These are phyloP conservation scores for Oreochromis spilurus DNA, from an alignment of 2,113 vertebrate genomes.

Conservation along the genomic window DNA sequence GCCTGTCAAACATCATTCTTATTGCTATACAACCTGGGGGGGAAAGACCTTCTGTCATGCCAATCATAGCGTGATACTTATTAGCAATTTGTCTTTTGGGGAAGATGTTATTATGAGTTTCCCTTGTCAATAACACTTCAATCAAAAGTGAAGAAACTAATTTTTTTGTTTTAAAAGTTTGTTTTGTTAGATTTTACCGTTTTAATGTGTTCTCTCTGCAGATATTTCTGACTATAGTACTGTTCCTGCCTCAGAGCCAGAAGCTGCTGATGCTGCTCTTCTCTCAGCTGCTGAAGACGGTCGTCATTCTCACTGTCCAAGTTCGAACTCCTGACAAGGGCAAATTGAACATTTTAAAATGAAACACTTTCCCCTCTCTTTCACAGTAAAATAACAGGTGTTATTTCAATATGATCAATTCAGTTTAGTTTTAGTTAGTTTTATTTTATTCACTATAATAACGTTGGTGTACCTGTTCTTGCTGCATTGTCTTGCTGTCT, in stretches of 20 bases:
- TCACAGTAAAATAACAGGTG: rapidly evolving
- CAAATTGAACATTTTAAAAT: neutral
- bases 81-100: neutral
- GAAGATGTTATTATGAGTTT: neutral
- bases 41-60: neutral
- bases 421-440: rapidly evolving
- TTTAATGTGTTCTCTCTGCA: slow-evolving; percentile 87
- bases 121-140: neutral
- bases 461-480: slow-evolving; percentile 78
- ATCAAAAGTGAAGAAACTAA: rapidly evolving
- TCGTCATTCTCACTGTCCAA: slow-evolving; percentile 85
- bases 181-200: slow-evolving; percentile 18
- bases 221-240: slow-evolving; percentile 96
- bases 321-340: slow-evolving; percentile 62
- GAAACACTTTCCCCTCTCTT: neutral
- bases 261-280: slow-evolving; percentile 93
- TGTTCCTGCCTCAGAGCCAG: slow-evolving; percentile 93
- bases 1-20: neutral
- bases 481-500: slow-evolving; percentile 84
- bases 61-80: neutral
- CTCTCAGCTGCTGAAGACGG: slow-evolving; percentile 86
- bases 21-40: neutral
- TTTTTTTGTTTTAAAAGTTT: neutral
- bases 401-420: neutral
- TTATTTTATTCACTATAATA: neutral